Conservation (phyloP, 2,113 vertebrate genomes). For the Tautogolabrus adspersus region DNA sequence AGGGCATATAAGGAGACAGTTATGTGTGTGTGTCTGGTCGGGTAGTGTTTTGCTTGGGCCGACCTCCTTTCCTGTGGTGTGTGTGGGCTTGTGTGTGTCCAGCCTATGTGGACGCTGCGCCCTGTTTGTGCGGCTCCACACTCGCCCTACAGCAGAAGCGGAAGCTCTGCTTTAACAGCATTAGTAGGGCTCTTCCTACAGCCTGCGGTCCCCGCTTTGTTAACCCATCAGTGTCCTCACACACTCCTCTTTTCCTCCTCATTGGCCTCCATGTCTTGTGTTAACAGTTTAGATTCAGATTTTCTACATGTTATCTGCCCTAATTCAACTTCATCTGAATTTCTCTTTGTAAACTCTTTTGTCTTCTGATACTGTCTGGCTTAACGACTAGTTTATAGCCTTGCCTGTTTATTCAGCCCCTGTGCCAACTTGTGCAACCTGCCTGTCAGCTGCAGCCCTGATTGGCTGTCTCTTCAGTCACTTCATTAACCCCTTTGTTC, state of each 20-base stretch:
- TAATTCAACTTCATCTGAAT: not conserved
- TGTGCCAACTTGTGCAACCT: conserved; percentile 43
- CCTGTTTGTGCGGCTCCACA: conserved; percentile 48
- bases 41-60: conserved; percentile 51
- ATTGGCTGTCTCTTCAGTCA: conserved; percentile 26
- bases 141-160: conserved; percentile 44
- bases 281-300: not conserved
- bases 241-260: not conserved
- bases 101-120: conserved; percentile 50
- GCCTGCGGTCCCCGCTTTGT: conserved; percentile 17
- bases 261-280: not conserved
- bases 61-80: conserved; percentile 50
- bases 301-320: not conserved
- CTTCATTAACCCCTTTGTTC: conserved; percentile 40
- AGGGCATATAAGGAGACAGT: conserved; percentile 47
- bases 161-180: conserved; percentile 59
- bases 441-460: conserved; percentile 32
- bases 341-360: not conserved
- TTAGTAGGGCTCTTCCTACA: conserved; percentile 54
- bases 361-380: not conserved
- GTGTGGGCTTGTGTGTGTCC: conserved; percentile 38
- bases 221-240: conserved; percentile 51
- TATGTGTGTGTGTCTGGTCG: conserved; percentile 31
- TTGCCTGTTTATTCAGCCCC: conserved; percentile 40
- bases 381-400: conserved; percentile 22